Evolutionary conservation across 92 coral and sea anemone genomes (phyloP), one percentile per base, ranked within the genome.

Genomic region (Bergia sp.): DNA sequence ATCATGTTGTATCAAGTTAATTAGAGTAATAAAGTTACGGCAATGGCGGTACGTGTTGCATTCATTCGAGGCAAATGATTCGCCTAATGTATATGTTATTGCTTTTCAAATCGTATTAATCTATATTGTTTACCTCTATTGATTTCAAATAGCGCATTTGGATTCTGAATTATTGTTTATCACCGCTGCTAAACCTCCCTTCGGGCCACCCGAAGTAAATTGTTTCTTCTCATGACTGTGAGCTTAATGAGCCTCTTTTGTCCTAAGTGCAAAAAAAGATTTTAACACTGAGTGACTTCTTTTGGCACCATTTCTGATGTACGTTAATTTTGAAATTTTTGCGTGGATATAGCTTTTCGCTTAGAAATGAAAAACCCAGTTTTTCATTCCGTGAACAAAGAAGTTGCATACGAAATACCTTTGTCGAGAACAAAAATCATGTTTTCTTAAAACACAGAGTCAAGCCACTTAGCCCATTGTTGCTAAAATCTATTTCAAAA

Each of bases 41-140:
- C 82, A 75, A 73, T 40, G 90, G 79, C 92, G 92, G 93, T 75
- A 76, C 86, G 87, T 85, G 90, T 91, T 79, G 81, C 88, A 61
- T 84, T 90, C 85, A 88, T 91, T 79, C 61, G 80, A 23, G 71
- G 64, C 86, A 83, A 94, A 86, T 90, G 95, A 77, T 44, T 87
- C 89, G 82, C 67, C 73, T 90, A 90, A 91, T 95, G 71, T 93
- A 87, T 79, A 82, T 90, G 88, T 94, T 90, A 85, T 91, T 85
- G 88, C 95, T 84, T 82, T 91, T 92, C 85, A 90, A 88, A 78
- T 89, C 89, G 85, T 95, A 92, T 90, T 94, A 81, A 85, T 82
- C 39, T 76, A 71, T 79, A 90, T 92, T 95, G 94, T 90, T 74
- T 88, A 88, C 79, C 47, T 43, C 81, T 90, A 88, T 90, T 89